These are phyloP conservation scores for Chamaetylas fuelleborni DNA, from an alignment of 2,113 vertebrate genomes.

Conservation along the genomic window DNA sequence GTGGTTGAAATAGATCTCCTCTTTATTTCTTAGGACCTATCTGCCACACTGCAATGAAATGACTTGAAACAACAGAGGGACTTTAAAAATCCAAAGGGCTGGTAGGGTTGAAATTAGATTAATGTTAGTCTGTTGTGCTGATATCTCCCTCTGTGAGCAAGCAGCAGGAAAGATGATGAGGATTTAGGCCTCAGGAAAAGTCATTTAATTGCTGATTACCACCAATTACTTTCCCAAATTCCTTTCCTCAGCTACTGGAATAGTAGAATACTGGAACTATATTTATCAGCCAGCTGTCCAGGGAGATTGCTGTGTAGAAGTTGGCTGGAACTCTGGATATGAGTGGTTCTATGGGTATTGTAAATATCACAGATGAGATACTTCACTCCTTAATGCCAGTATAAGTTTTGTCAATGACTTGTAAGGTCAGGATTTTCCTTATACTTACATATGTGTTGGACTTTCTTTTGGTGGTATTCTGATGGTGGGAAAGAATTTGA, in stretches of 20 bases:
- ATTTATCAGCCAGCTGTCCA: neutral
- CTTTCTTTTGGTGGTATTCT: neutral
- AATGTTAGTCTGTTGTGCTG: neutral
- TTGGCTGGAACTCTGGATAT: neutral
- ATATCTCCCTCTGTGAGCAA: neutral
- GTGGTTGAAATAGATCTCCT: neutral
- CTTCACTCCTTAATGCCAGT: neutral
- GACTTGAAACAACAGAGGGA: neutral
- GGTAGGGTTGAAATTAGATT: neutral
- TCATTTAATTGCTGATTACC: neutral
- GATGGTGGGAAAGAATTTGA: constrained; percentile 15
- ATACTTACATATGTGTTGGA: neutral
- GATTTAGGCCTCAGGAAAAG: neutral
- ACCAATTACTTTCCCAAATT: neutral
- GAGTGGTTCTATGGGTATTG: neutral
- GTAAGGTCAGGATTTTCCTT: neutral
- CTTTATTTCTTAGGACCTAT: neutral
- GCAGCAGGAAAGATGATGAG: neutral
- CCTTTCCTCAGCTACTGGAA: neutral
- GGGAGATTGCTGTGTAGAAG: neutral
- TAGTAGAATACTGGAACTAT: neutral
- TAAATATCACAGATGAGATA: neutral
- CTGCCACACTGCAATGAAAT: neutral
- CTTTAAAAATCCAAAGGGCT: neutral
- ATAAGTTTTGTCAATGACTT: neutral